Conservation (phyloP, 2,888 invertebrate species). For the Altica lythri region DNA sequence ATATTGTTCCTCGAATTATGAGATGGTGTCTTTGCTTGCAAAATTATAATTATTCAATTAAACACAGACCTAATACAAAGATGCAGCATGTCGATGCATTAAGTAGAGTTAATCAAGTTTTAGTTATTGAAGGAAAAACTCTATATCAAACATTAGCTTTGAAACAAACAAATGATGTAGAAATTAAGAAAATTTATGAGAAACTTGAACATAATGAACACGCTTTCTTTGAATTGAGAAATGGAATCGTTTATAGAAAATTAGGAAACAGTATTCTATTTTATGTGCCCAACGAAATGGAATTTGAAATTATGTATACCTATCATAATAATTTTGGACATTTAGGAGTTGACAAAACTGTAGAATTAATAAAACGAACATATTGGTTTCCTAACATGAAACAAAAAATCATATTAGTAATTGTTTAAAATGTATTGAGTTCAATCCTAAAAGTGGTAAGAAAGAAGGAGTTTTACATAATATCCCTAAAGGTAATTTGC, state of each 20-base stretch:
- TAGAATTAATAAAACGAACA: constrained; percentile 35
- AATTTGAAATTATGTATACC: too few relatives aligned
- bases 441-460: constrained; percentile 13
- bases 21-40: constrained; percentile 25
- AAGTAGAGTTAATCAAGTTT: constrained; percentile 7
- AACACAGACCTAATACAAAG: constrained; percentile 27
- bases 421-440: constrained; percentile 15
- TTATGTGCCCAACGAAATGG: constrained; percentile 37
- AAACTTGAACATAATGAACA: constrained; percentile 10
- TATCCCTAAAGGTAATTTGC: constrained; percentile 12
- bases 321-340: constrained; percentile 45
- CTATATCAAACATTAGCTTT: constrained; percentile 17
- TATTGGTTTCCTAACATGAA: constrained; percentile 47
- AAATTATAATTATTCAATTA: constrained; percentile 33
- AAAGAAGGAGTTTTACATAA: constrained; percentile 10
- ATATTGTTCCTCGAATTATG: constrained; percentile 31
- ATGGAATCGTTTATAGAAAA: constrained; percentile 24
- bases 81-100: constrained; percentile 32
- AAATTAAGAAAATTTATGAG: constrained; percentile 17
- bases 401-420: constrained; percentile 32
- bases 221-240: constrained; percentile 13
- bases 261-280: constrained; percentile 18
- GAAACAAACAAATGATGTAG: constrained; percentile 14
- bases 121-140: constrained; percentile 19
- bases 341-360: constrained; percentile 43